phyloP scores from a whole-genome alignment of 2,888 invertebrate genomes.

The Elysia crispata region DNA sequence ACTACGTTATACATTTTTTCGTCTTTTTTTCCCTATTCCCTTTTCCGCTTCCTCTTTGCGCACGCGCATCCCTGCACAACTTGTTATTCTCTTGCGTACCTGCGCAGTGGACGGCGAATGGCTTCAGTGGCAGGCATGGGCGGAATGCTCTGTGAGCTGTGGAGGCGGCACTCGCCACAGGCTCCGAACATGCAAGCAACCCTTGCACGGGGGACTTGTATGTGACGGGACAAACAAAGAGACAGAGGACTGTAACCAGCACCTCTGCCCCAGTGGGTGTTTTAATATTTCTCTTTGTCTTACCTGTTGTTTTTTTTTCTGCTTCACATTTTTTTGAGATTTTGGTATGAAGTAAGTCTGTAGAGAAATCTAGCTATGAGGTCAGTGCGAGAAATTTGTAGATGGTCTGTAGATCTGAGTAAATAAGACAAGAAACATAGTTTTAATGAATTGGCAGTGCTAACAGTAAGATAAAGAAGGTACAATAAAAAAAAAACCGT shows the following conservation, averaged over 20 bases:
- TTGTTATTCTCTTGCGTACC: not conserved
- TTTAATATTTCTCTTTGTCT: no score
- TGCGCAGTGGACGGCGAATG: constrained; percentile 48
- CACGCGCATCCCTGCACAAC: constrained; percentile 14
- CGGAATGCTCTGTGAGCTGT: constrained; percentile 43
- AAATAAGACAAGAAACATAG: no score
- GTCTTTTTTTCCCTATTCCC: not conserved
- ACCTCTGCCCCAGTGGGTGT: constrained; percentile 49
- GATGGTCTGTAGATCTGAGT: no score
- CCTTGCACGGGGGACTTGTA: constrained; percentile 44
- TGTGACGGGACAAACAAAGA: constrained; percentile 44
- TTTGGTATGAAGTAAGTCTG: no score
- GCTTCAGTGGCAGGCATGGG: constrained; percentile 47
- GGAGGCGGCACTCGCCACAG: constrained; percentile 46
- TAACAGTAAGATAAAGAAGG: no score
- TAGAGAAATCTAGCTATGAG: no score
- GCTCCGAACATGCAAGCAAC: constrained; percentile 44
- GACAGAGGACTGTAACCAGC: constrained; percentile 37
- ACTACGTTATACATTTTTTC: constrained; percentile 4
- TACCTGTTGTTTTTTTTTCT: no score
- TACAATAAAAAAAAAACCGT: no score
- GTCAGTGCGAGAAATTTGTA: no score
- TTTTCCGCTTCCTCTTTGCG: not conserved
- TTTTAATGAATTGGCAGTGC: no score
- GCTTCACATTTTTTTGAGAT: no score